Evolutionary conservation across 2,797 vertebrate species (phyloP).

Genomic region (Pseudomugil tenellus): DNA sequence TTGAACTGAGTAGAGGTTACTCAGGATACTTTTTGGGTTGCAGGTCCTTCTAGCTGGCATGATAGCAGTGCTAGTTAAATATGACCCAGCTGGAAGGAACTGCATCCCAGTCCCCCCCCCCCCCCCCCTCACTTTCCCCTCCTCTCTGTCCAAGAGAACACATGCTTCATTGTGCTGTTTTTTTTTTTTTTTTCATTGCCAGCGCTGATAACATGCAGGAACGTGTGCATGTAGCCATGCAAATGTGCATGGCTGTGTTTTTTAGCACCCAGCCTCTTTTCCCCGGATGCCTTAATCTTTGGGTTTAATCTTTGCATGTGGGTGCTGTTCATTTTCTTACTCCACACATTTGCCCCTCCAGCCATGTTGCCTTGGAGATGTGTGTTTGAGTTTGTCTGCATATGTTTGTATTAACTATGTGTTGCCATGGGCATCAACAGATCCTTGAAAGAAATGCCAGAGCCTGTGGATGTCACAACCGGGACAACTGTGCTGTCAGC

Average conservation of each 20-base stretch:
- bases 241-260: conserved; percentile 32
- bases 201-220: conserved; percentile 43
- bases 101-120: conserved; percentile 46
- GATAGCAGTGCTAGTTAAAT: conserved; percentile 68
- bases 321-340: conserved; percentile 46
- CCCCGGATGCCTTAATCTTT: conserved; percentile 24
- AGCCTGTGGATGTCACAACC: conserved; percentile 40
- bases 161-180: conserved; percentile 67
- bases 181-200: conserved; percentile 38
- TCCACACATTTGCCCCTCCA: conserved; percentile 20
- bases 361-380: conserved; percentile 34
- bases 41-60: conserved; percentile 50
- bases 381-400: conserved; percentile 32
- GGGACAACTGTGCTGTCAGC: conserved; percentile 12
- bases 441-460: conserved; percentile 42
- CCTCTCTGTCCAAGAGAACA: conserved; percentile 71
- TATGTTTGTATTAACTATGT: conserved; percentile 16
- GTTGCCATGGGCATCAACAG: conserved; percentile 49
- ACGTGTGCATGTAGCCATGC: conserved; percentile 42
- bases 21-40: conserved; percentile 7
- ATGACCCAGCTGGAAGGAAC: conserved; percentile 77
- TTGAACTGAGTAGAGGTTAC: neutral
- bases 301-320: conserved; percentile 30
- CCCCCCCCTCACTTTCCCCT: conserved; percentile 46
- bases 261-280: conserved; percentile 2